Base-by-base conservation (phyloP, 2,113 vertebrate species). In the Phrynosoma blainvillii region DNA sequence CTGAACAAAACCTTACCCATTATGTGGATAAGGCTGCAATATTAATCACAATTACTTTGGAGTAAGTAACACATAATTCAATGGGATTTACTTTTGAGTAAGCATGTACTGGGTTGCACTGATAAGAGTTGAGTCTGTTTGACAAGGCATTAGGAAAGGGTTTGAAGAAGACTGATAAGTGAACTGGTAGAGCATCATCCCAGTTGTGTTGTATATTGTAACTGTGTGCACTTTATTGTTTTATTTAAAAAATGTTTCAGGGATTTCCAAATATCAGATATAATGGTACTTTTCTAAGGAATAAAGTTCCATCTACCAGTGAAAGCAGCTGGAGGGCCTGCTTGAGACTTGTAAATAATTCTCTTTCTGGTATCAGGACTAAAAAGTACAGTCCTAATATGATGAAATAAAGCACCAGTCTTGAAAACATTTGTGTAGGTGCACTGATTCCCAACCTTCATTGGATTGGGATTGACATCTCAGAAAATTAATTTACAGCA, bases 361-460 rank as follows among this genome's bases (percentile, higher is more conserved):
- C 88, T 94, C 65, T 96, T 96, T 95, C 94, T 93, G 91, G 76
- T 93, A 94, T 95, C 91, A 81, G 83, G 81, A 54, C 77, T 89
- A 8, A 88, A 82, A 87, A 93, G 68, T 4, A 86, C 85, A 89
- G 84, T 16, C 5, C 83, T 79, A 83, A 36, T 11, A 27, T 3
- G 59, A 56, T 86, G 62, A n/a, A 73, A 78, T 0, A 0, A 77
- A 52, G 25, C 8, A 42, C n/a, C 73, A 20, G 36, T 54, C 30
- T n/a, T 77, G 20, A 66, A 82, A 66, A 66, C 8, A 71, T n/a
- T 74, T 87, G 70, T 62, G 36, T 74, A 80, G 79, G 59, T 88
- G 71, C 56, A 47, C 71, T 87, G 13, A 68, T 77, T 77, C 65
- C 13, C 13, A 36, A 82, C 16, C 59, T 62, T 18, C 56, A 56